These are phyloP conservation scores for Valencia hispanica DNA, from an alignment of 2,797 vertebrate genomes.

Conservation along the genomic window DNA sequence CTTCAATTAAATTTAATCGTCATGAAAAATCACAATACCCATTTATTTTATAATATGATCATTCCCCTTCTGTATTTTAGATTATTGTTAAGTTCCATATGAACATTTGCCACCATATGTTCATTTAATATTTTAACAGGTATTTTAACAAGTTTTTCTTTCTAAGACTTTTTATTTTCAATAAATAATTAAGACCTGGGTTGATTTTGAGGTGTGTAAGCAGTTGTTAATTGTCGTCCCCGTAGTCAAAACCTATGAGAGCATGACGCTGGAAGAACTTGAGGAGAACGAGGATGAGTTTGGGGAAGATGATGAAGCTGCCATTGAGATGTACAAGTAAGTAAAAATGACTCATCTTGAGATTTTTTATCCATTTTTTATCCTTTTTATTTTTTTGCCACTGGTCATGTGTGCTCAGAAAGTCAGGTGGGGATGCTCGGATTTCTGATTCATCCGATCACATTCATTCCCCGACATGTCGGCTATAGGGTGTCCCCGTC, in stretches of 20 bases:
- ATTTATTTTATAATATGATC: not conserved
- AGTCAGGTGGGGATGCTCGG: not conserved
- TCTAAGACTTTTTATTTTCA: not conserved
- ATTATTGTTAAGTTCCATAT: not conserved
- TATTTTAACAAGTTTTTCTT: not conserved
- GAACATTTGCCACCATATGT: not conserved
- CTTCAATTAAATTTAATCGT: not conserved
- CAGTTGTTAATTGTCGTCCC: not conserved
- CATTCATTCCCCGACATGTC: not conserved
- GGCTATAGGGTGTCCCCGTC: not conserved
- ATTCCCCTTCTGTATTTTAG: not conserved
- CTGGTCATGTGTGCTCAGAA: not conserved
- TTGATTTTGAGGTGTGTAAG: not conserved
- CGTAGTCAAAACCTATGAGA: slow-evolving; percentile 94
- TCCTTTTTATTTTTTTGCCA: too few species aligned
- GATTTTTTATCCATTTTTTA: too few species aligned
- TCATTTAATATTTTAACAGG: not conserved
- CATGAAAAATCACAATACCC: not conserved
- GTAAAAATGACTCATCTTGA: slow-evolving; percentile 15
- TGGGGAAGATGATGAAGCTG: slow-evolving; percentile 92
- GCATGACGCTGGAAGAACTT: slow-evolving; percentile 94
- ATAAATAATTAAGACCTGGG: too few species aligned
- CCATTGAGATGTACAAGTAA: slow-evolving; percentile 96
- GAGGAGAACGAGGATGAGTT: slow-evolving; percentile 97
- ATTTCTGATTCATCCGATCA: not conserved